Percentiles rank a stretch among this genome's conserved stretches.
phyloP scores from a whole-genome alignment of 92 coral and sea anemone genomes.

The Epizoanthus stellaris region DNA sequence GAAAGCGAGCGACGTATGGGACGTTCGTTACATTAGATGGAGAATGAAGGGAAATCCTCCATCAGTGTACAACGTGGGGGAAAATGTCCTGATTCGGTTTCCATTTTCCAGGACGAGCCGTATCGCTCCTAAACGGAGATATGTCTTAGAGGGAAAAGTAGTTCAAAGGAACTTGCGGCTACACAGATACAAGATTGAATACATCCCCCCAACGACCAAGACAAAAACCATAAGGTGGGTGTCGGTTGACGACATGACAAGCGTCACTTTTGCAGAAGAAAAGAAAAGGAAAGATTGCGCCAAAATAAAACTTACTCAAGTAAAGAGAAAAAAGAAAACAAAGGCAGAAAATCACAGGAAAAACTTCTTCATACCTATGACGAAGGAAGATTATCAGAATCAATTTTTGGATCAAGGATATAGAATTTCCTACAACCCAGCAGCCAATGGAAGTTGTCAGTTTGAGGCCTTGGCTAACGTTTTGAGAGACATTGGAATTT shows the following conservation, averaged over 20 bases:
- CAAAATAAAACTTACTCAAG: no score
- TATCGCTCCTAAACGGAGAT: conserved; percentile 19
- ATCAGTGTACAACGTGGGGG: conserved; percentile 46
- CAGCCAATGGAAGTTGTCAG: conserved; percentile 53
- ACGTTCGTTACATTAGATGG: conserved; percentile 21
- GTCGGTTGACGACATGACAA: no score
- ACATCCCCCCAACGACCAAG: conserved; percentile 29
- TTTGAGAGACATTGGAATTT: conserved; percentile 32
- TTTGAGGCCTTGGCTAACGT: conserved; percentile 43
- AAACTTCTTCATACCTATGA: no score
- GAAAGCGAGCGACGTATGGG: conserved; percentile 38
- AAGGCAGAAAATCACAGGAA: no score
- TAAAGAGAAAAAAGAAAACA: no score
- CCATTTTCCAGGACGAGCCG: conserved; percentile 23
- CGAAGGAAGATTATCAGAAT: no score
- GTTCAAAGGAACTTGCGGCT: conserved; percentile 34
- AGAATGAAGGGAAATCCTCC: conserved; percentile 43
- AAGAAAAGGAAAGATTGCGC: no score
- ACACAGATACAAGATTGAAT: conserved; percentile 32
- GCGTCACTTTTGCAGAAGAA: no score
- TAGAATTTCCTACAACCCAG: conserved; percentile 34
- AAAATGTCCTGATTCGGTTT: conserved; percentile 41
- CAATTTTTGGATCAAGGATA: conserved; percentile 42
- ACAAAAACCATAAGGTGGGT: neutral
- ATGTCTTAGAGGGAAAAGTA: conserved; percentile 22